Evolutionary conservation across 2,888 invertebrate species (phyloP).

Genomic region (Zaprionus obscuricornis): DNA sequence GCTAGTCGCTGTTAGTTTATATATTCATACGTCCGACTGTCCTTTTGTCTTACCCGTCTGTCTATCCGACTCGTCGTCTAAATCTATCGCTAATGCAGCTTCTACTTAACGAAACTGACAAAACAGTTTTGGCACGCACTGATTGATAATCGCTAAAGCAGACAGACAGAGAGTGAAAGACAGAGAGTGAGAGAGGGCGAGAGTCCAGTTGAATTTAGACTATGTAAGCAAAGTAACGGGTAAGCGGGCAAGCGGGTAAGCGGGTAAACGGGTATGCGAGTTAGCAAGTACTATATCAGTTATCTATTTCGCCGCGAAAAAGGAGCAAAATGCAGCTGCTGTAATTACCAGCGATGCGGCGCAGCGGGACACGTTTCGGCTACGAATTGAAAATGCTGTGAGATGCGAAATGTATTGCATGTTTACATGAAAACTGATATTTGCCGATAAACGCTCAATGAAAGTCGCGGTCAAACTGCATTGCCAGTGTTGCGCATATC

Average conservation of each 20-base stretch:
- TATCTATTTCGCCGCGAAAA: constrained; percentile 21
- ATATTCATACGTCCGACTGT: no score
- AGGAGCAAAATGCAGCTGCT: constrained; percentile 58
- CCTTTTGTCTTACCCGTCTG: constrained; percentile 19
- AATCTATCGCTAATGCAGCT: constrained; percentile 59
- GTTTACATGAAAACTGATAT: constrained; percentile 79
- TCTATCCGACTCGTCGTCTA: constrained; percentile 19
- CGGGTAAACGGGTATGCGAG: no score
- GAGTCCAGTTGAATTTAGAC: constrained; percentile 15
- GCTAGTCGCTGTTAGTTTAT: constrained; percentile 17
- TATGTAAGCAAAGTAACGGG: no score
- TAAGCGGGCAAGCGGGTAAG: no score
- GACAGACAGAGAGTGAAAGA: constrained; percentile 31
- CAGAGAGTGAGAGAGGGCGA: not conserved
- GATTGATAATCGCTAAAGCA: constrained; percentile 73
- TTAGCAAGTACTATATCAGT: no score
- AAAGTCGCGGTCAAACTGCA: constrained; percentile 57
- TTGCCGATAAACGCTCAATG: constrained; percentile 76
- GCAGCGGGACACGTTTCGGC: constrained; percentile 44
- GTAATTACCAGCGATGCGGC: constrained; percentile 57
- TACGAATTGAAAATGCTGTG: constrained; percentile 18
- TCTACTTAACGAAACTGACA: constrained; percentile 74
- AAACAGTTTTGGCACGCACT: constrained; percentile 78
- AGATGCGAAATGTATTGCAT: constrained; percentile 77
- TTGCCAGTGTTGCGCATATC: not conserved